Percentiles rank a stretch among this genome's conserved stretches.
Evolutionary conservation across 2,888 invertebrate genomes (phyloP).

Genomic region (Cyclophora punctaria): DNA sequence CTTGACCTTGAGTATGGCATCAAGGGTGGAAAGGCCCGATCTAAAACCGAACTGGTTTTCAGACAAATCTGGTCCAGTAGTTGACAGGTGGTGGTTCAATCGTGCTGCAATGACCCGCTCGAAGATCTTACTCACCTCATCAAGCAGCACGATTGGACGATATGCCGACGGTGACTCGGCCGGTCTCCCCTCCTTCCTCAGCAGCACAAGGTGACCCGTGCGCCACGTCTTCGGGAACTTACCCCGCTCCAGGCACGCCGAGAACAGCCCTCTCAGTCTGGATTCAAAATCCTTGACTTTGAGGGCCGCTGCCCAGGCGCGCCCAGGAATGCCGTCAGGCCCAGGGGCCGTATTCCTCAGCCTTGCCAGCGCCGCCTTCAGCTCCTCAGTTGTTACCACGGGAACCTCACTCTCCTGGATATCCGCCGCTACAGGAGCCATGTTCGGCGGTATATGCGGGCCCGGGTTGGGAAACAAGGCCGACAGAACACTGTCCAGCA

Average conservation of each 20-base stretch:
- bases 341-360: neutral
- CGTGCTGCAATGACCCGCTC: neutral
- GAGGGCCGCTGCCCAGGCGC: conserved; percentile 52
- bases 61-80: neutral
- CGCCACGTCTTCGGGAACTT: conserved; percentile 2
- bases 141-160: conserved; percentile 10
- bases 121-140: conserved; percentile 6
- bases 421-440: neutral
- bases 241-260: conserved; percentile 2
- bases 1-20: neutral
- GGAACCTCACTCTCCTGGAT: no score
- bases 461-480: neutral
- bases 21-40: neutral
- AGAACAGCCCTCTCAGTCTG: neutral
- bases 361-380: neutral
- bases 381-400: neutral
- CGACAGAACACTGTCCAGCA: neutral
- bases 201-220: conserved; percentile 4
- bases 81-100: neutral
- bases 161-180: conserved; percentile 6
- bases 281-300: neutral
- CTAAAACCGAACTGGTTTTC: neutral
- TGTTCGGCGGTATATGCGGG: neutral
- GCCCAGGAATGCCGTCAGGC: conserved; percentile 67
- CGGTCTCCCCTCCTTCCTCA: conserved; percentile 2